A percentile compares a stretch with the other conserved stretches of the same genome.
phyloP scores from a whole-genome alignment of 2,797 vertebrate genomes.

The Sciurus vulgaris region DNA sequence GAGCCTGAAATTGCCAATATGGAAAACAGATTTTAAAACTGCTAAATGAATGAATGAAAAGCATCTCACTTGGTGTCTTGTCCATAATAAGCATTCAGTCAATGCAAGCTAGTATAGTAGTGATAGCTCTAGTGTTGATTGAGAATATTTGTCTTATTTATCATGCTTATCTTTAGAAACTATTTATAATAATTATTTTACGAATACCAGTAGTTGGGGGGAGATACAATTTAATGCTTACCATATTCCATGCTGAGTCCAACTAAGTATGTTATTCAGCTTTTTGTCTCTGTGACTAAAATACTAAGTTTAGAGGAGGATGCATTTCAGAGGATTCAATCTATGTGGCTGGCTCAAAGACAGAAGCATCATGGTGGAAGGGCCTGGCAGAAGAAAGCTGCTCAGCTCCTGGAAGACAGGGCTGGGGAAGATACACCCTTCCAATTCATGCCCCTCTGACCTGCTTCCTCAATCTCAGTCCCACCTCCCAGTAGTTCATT shows the following conservation, averaged over 20 bases:
- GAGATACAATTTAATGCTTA: background rate
- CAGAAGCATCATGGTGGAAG: too few species aligned
- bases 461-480: too few species aligned
- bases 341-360: too few species aligned
- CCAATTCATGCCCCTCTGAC: too few species aligned
- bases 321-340: too few species aligned
- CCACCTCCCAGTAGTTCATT: too few species aligned
- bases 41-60: background rate
- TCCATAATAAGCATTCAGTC: background rate
- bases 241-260: background rate
- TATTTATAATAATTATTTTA: background rate
- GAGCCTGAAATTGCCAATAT: background rate
- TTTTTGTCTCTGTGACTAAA: too few species aligned
- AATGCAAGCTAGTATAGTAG: background rate
- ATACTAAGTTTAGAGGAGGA: too few species aligned
- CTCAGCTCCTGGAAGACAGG: too few species aligned
- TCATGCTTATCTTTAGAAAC: background rate
- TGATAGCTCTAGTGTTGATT: background rate
- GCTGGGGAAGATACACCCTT: too few species aligned
- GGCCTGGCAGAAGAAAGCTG: too few species aligned
- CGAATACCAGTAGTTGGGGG: background rate
- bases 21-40: constrained; percentile 3
- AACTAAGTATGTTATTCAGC: background rate
- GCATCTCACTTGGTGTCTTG: background rate
- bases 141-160: background rate